These are phyloP conservation scores for Labeo rohita DNA, from an alignment of 2,113 vertebrate species.

Conservation along the genomic window DNA sequence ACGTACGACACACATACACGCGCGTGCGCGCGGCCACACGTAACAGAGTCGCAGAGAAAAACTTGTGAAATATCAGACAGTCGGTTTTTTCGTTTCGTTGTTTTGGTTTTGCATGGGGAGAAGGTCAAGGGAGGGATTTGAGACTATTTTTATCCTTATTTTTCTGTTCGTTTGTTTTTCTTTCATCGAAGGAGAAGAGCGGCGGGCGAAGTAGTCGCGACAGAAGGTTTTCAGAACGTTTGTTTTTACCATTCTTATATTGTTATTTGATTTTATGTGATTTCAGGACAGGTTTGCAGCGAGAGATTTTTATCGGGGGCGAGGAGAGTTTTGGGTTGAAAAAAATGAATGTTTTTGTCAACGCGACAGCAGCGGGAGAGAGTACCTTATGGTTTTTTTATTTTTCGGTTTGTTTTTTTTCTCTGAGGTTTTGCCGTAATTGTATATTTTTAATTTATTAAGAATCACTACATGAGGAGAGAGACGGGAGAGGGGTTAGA, in stretches of 20 bases:
- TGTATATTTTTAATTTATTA: constrained; percentile 74
- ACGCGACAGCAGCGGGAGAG: constrained; percentile 57
- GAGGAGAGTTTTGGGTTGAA: constrained; percentile 55
- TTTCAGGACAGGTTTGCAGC: constrained; percentile 73
- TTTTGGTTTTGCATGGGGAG: constrained; percentile 76
- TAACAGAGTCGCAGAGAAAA: constrained; percentile 73
- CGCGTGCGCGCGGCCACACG: constrained; percentile 56
- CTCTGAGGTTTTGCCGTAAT: constrained; percentile 65
- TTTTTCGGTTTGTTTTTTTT: constrained; percentile 57
- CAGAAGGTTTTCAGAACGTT: constrained; percentile 74
- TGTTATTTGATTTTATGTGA: constrained; percentile 76
- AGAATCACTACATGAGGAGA: constrained; percentile 70
- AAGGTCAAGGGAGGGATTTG: constrained; percentile 64
- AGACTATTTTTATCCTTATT: constrained; percentile 63
- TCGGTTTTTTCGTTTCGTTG: constrained; percentile 55
- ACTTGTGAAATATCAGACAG: constrained; percentile 75
- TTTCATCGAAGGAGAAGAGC: constrained; percentile 51
- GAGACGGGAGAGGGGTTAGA: constrained; percentile 53
- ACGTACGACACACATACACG: constrained; percentile 42
- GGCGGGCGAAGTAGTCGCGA: constrained; percentile 64
- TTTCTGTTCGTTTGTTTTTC: constrained; percentile 69
- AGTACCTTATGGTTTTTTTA: constrained; percentile 59
- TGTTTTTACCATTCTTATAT: constrained; percentile 76
- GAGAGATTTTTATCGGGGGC: constrained; percentile 59
- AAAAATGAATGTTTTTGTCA: constrained; percentile 57